Conservation (phyloP, 2,797 vertebrate species). For the Sebastes reedi region DNA sequence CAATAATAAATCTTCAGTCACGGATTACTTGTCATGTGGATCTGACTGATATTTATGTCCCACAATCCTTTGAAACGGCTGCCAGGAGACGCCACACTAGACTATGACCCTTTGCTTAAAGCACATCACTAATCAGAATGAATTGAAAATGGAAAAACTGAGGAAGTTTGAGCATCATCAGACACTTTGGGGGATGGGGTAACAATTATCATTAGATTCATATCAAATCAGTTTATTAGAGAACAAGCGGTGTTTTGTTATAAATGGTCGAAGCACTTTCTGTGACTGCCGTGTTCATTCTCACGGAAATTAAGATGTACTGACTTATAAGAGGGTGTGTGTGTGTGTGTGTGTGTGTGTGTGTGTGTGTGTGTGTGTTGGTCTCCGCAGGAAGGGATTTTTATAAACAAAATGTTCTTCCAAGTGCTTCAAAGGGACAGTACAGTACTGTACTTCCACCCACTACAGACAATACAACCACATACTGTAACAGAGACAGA, state of each 20-base stretch:
- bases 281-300: neutral
- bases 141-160: neutral
- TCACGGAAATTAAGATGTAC: neutral
- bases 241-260: neutral
- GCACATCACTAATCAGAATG: neutral
- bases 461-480: slow-evolving; percentile 30
- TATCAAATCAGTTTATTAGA: neutral
- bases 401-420: slow-evolving; percentile 56
- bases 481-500: neutral
- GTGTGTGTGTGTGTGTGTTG: neutral
- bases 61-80: slow-evolving; percentile 26
- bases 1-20: slow-evolving; percentile 10
- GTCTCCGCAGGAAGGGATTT: neutral
- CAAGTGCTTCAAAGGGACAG: slow-evolving; percentile 45
- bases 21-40: neutral
- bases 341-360: neutral
- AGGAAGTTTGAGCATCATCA: neutral
- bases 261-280: neutral
- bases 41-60: slow-evolving; percentile 29
- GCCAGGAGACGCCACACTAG: neutral
- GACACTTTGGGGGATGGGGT: neutral
- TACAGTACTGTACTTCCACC: slow-evolving; percentile 33
- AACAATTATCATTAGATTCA: neutral
- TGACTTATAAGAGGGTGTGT: neutral
- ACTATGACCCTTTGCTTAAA: neutral